Conservation (phyloP, 1,140 invertebrate species). For the Bicyclus anynana region DNA sequence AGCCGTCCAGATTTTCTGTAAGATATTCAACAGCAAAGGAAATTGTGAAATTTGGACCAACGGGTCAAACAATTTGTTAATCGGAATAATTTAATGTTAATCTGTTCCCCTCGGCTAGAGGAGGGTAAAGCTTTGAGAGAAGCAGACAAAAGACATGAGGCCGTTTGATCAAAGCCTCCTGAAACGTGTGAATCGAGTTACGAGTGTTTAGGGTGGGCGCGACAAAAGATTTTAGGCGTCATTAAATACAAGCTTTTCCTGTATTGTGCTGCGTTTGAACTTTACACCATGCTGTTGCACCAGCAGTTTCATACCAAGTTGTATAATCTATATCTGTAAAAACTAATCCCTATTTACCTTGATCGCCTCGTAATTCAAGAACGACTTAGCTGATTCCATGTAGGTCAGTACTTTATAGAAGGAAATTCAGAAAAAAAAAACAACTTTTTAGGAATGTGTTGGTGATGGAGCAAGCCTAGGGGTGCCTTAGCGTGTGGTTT, state of each 20-base stretch:
- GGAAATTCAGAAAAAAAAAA: no score
- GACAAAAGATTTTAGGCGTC: conserved; percentile 39
- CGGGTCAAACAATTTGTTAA: not conserved
- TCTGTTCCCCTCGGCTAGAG: not conserved
- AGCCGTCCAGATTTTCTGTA: no score
- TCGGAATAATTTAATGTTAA: not conserved
- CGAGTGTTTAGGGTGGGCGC: conserved; percentile 20
- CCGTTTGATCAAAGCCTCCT: conserved; percentile 35
- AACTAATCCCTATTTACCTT: no score
- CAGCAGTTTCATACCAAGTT: not conserved
- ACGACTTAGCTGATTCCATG: no score
- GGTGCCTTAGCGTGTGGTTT: no score
- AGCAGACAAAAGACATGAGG: conserved; percentile 12
- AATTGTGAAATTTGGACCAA: no score
- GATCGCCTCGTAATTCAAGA: no score
- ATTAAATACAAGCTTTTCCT: conserved; percentile 43
- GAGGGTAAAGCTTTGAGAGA: not conserved
- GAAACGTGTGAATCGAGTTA: conserved; percentile 49
- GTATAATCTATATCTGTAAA: not conserved
- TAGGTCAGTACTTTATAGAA: no score
- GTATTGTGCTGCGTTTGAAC: conserved; percentile 18
- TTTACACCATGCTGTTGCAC: not conserved
- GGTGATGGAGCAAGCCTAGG: no score
- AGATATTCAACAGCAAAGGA: no score
- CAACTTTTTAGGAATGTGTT: no score